These are phyloP conservation scores for Brachyptera putata DNA, from an alignment of 2,888 invertebrate species.

Conservation along the genomic window DNA sequence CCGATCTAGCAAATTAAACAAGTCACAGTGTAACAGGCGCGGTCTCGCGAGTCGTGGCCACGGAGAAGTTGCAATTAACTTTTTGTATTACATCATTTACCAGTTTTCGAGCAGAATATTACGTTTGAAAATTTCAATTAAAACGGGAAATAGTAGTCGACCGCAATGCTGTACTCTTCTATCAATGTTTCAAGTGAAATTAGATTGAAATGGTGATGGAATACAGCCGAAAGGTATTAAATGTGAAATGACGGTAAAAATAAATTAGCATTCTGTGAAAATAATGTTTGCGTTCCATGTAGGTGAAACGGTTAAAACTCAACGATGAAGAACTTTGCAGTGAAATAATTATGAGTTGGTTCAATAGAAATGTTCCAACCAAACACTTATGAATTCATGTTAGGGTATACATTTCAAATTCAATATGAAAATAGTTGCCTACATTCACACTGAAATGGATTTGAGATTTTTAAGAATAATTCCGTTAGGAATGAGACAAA, in stretches of 20 bases:
- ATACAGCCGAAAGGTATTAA: not conserved
- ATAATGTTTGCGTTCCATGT: too few species aligned
- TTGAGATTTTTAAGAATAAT: too few species aligned
- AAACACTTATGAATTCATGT: too few species aligned
- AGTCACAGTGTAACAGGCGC: conserved; percentile 11
- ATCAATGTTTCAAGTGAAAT: conserved; percentile 8
- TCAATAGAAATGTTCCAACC: too few species aligned
- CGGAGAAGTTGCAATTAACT: conserved; percentile 9
- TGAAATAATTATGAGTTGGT: too few species aligned
- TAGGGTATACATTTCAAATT: too few species aligned
- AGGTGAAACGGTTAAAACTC: too few species aligned
- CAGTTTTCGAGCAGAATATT: not conserved
- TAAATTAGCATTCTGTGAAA: not conserved
- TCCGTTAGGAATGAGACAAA: too few species aligned
- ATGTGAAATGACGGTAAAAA: not conserved
- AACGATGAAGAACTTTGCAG: too few species aligned
- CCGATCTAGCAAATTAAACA: not conserved
- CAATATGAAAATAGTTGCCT: too few species aligned
- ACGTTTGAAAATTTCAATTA: not conserved
- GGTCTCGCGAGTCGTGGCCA: not conserved
- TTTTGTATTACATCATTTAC: not conserved
- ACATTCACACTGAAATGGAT: too few species aligned
- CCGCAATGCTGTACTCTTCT: not conserved
- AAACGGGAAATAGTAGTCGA: not conserved
- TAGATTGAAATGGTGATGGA: conserved; percentile 3